Base-by-base conservation (phyloP, 2,797 vertebrate species). In the Prunella strophiata region DNA sequence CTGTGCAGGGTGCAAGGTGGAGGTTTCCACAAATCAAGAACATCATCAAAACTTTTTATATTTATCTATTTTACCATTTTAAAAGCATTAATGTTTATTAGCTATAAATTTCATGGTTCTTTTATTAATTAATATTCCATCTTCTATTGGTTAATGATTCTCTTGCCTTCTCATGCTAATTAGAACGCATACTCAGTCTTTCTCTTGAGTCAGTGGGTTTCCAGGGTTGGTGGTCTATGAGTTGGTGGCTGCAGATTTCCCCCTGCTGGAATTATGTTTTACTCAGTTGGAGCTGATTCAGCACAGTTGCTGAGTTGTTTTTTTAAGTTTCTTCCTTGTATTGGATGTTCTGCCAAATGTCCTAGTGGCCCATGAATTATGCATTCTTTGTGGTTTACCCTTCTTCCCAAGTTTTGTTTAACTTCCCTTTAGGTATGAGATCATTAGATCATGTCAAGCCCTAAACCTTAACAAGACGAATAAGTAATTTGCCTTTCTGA, bases 241-340 rank as follows among this genome's bases (percentile, higher is more conserved):
- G 16, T 14, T 1, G 3, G 23, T 59, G 61, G 50, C 52, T n/a
- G 10, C 25, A 38, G 57, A 65, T 40, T 57, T 58, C 38, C 10
- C 29, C 21, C 38, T 65, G 43, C n/a, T 0, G 0, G 45, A 40
- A 57, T 51, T 34, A 22, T 11, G 5, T 71, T 52, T 65, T 34
- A 23, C 29, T 20, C 29, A 19, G 25, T 16, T 21, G 19, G 17
- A 57, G 20, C 43, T 40, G 57, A 58, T 57, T 57, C 29, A 63
- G 38, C 25, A 30, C 14, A 45, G 22, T 34, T 83, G 45, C 58
- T 51, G 38, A 30, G 12, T 20, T 65, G 51, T 10, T 70, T 77
- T 77, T 65, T 45, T 51, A 58, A 26, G 29, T 65, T 51, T 71
- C 45, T 58, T 77, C 25, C 8, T 34, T 65, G 10, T 51, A n/a